phyloP scores from a whole-genome alignment of 2,113 vertebrate genomes.

The Microcebus griseorufus region DNA sequence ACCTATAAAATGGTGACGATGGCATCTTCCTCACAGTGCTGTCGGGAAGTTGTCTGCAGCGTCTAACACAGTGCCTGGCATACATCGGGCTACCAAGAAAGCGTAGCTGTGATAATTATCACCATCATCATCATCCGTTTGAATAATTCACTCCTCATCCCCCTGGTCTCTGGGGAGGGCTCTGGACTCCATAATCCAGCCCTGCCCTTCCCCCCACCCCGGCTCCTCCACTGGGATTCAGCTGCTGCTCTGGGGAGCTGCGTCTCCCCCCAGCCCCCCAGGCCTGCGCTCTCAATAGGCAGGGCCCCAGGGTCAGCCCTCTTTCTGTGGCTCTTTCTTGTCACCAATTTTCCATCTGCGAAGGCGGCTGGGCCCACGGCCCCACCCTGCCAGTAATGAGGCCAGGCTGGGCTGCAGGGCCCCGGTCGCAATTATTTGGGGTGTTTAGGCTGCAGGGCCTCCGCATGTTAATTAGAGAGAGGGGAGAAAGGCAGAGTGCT shows the following conservation, averaged over 20 bases:
- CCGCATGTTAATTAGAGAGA: slow-evolving; percentile 91
- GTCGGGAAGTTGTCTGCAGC: background rate
- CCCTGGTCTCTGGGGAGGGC: background rate
- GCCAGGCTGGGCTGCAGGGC: slow-evolving; percentile 84
- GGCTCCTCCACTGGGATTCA: slow-evolving; percentile 47
- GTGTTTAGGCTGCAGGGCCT: slow-evolving; percentile 84
- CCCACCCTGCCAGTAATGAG: slow-evolving; percentile 85
- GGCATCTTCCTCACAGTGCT: background rate
- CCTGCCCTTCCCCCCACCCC: background rate
- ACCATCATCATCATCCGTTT: background rate
- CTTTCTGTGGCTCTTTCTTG: slow-evolving; percentile 84
- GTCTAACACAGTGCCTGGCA: background rate
- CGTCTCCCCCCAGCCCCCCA: background rate
- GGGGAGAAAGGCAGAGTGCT: slow-evolving; percentile 87
- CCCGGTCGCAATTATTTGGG: slow-evolving; percentile 85
- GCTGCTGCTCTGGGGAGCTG: slow-evolving; percentile 49
- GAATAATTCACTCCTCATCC: background rate
- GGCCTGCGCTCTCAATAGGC: slow-evolving; percentile 76
- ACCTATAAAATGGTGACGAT: background rate
- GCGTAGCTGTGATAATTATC: background rate
- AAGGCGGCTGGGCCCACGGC: slow-evolving; percentile 76
- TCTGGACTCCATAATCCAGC: background rate
- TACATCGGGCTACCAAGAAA: background rate
- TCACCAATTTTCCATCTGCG: slow-evolving; percentile 84
- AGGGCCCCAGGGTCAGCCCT: slow-evolving; percentile 82